Evolutionary conservation across 1,140 invertebrate species (phyloP), one percentile per base, ranked within the genome.

Genomic region (Cyclargus thomasi): DNA sequence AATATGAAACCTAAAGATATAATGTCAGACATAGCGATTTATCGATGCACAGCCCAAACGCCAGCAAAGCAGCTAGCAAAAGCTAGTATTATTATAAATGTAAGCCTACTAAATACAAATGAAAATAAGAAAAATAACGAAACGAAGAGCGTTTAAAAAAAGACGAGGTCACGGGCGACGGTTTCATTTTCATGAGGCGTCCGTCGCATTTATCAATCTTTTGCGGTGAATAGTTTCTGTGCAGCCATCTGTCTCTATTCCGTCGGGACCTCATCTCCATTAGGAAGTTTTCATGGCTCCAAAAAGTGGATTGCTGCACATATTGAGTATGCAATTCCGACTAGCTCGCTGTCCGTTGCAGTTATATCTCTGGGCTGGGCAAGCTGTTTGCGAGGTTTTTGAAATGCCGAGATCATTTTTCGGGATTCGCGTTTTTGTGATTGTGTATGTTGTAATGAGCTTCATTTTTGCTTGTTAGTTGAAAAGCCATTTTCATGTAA

Each of bases 201-300:
- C 39, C 39, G 39, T 47, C 39, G 39, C 39, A 47, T 47, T 47
- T 47, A 47, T 47, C 14, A 47, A 47, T 47, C 39, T 47, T 47
- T 47, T 29, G 29, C 29, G 14, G 39, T 47, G 39, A 47, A 47
- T 47, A 47, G 39, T 47, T 47, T 16, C 39, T 47, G 39, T 16
- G 11, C 39, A 16, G 39, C 39, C 39, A 47, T 11, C 10, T 47
- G 39, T 29, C 29, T 29, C 29, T 29, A 29, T 47, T 47, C 39
- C 39, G 39, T 16, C 39, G 39, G 14, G 39, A 47, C 0, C 39
- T 47, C 39, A 47, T 47, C 39, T 47, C 14, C 39, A 47, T 47
- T 47, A 16, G 39, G 39, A 47, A 16, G 11, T 47, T 16, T 47
- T 47, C 39, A 47, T 47, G 14, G 39, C 14, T 47, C 39, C 39